Conservation (phyloP, 2,888 invertebrate species). For the Limulus polyphemus region DNA sequence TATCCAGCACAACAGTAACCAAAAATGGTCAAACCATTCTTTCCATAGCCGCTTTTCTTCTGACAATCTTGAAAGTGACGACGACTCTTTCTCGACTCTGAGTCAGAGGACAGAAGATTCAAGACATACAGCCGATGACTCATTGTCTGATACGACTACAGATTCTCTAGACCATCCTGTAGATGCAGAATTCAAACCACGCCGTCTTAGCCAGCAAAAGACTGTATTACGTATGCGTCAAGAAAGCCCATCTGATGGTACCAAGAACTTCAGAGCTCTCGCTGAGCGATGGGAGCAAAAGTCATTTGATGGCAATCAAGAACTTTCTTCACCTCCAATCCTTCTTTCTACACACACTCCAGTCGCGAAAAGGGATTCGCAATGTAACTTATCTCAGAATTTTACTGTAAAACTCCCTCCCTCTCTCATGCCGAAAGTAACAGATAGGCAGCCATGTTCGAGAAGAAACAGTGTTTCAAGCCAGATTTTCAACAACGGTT, state of each 20-base stretch:
- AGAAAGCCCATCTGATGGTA: conserved; percentile 18
- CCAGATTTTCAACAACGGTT: no score
- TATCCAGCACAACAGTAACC: no score
- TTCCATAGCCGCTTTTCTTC: no score
- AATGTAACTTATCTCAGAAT: neutral
- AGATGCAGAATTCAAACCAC: conserved; percentile 16
- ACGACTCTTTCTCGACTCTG: conserved; percentile 18
- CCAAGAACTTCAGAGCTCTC: conserved; percentile 33
- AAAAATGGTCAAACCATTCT: no score
- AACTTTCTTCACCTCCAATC: conserved; percentile 3
- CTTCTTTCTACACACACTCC: neutral
- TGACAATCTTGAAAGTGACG: conserved; percentile 6
- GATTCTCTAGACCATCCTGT: conserved; percentile 17
- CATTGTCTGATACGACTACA: conserved; percentile 14
- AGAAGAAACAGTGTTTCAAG: no score
- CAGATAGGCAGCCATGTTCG: no score
- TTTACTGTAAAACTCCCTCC: conserved; percentile 8
- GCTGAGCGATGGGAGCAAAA: conserved; percentile 36
- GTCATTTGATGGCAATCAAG: conserved; percentile 25
- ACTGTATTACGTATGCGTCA: conserved; percentile 21
- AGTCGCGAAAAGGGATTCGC: conserved; percentile 6
- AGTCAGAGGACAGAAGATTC: conserved; percentile 30
- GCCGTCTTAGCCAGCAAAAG: conserved; percentile 22
- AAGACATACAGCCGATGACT: conserved; percentile 17
- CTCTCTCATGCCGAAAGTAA: conserved; percentile 2